phyloP scores from a whole-genome alignment of 2,113 vertebrate genomes.

The Sebastes fasciatus region DNA sequence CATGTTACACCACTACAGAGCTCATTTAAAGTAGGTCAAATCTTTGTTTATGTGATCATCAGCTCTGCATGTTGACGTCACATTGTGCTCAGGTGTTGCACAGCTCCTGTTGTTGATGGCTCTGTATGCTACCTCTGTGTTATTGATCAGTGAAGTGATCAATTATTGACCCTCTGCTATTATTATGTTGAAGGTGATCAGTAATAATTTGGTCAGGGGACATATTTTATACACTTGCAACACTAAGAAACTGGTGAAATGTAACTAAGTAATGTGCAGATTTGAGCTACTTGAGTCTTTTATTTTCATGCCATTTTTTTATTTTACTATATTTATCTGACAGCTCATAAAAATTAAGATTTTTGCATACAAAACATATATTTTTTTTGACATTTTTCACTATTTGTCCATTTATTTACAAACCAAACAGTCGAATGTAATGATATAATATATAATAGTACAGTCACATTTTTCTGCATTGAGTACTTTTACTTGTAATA shows the following conservation, averaged over 20 bases:
- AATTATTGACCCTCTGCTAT: no score
- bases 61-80: no score
- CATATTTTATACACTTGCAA: neutral
- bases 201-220: neutral
- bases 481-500: neutral
- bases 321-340: neutral
- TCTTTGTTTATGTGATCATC: no score
- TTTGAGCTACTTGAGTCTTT: neutral
- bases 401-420: neutral
- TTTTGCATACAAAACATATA: neutral
- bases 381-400: neutral
- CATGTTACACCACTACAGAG: no score
- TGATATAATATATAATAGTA: no score
- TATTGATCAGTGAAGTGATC: no score
- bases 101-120: no score
- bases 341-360: neutral
- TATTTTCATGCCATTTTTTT: neutral
- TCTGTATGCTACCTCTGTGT: no score
- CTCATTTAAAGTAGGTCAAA: no score
- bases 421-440: neutral
- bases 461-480: neutral
- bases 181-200: neutral
- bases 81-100: no score
- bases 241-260: neutral
- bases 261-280: neutral